These are phyloP conservation scores for Drosophila littoralis DNA, from an alignment of 1,140 invertebrate species.

Conservation along the genomic window DNA sequence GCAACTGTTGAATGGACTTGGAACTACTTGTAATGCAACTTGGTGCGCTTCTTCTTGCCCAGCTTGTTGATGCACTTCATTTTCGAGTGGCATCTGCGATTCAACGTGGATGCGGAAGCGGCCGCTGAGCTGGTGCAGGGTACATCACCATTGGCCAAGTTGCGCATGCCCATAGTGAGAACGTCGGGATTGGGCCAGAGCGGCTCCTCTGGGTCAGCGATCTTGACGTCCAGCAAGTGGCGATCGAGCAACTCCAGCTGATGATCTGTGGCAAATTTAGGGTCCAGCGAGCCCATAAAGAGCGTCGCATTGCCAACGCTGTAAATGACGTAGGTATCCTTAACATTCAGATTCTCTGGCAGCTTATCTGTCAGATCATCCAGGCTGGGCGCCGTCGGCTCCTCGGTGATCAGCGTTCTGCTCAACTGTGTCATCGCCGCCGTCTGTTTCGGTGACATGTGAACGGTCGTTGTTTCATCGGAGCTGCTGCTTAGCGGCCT, in stretches of 20 bases:
- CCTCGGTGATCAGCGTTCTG: background rate
- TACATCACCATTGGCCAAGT: background rate
- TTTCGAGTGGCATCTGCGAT: constrained; percentile 3
- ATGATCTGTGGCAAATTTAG: background rate
- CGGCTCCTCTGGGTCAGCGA: background rate
- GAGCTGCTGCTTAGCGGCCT: constrained; percentile 9
- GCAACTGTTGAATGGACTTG: background rate
- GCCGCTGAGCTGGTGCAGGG: constrained; percentile 19
- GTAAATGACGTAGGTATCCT: constrained; percentile 57
- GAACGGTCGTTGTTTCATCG: background rate
- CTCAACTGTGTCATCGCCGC: constrained; percentile 1
- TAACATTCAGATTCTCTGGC: background rate
- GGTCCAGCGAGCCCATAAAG: constrained; percentile 39
- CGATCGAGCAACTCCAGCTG: constrained; percentile 43
- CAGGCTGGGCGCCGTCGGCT: constrained; percentile 7
- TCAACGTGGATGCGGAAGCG: background rate
- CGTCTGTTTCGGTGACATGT: background rate
- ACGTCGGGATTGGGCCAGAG: constrained; percentile 51
- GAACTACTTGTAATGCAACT: constrained; percentile 7
- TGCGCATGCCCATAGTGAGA: constrained; percentile 41
- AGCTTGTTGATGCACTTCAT: constrained; percentile 1
- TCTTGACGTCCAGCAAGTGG: constrained; percentile 42
- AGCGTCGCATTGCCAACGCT: constrained; percentile 57
- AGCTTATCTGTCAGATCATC: background rate
- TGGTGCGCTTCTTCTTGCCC: constrained; percentile 26